These are phyloP conservation scores for Pseudomyrmex flavicornis DNA, from an alignment of 1,140 invertebrate species.

Conservation along the genomic window DNA sequence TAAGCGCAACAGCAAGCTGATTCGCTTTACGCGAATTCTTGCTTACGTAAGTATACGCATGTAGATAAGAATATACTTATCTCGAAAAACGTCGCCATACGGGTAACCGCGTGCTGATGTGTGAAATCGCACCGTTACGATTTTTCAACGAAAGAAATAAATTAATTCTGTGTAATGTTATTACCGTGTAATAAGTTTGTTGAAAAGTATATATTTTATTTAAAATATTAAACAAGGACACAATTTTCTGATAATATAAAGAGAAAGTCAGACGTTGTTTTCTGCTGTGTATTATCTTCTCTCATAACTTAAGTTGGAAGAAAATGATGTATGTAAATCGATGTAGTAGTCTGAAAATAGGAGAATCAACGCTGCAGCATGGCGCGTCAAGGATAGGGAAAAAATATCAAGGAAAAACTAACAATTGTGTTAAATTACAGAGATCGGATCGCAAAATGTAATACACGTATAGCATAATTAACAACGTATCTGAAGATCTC, in stretches of 20 bases:
- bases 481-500: not conserved
- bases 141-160: constrained; percentile 28
- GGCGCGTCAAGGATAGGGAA: not conserved
- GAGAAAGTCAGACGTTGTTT: no score
- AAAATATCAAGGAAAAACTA: constrained; percentile 26
- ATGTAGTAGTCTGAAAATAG: not conserved
- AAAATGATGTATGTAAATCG: constrained; percentile 5
- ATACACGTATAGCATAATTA: constrained; percentile 23
- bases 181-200: no score
- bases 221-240: no score
- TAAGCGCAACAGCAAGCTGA: constrained; percentile 18
- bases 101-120: constrained; percentile 43
- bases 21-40: constrained; percentile 50
- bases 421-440: constrained; percentile 25
- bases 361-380: not conserved
- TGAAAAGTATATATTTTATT: no score
- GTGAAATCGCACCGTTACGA: constrained; percentile 31
- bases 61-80: constrained; percentile 71
- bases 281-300: no score
- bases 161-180: no score
- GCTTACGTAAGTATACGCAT: constrained; percentile 69
- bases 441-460: constrained; percentile 18
- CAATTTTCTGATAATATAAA: no score
- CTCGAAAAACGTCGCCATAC: constrained; percentile 61
- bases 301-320: no score